Percentiles rank a stretch among this genome's conserved stretches.
Evolutionary conservation across 2,797 vertebrate genomes (phyloP).

Genomic region (Selene dorsalis): DNA sequence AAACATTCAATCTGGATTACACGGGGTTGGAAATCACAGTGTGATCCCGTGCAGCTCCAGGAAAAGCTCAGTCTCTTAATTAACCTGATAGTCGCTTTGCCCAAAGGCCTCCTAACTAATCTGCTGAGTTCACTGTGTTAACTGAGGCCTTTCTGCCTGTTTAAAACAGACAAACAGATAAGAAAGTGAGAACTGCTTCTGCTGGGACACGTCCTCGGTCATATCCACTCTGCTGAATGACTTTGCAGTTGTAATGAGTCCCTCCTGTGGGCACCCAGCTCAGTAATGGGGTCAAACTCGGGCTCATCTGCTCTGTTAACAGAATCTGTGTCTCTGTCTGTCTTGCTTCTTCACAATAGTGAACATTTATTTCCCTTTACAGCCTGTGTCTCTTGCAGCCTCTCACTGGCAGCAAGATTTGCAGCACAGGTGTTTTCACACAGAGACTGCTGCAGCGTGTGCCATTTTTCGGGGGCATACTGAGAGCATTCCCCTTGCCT

Average conservation of each 20-base stretch:
- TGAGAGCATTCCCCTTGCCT: constrained; percentile 48
- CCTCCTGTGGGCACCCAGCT: constrained; percentile 13
- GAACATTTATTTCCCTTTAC: constrained; percentile 24
- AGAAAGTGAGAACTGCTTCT: constrained; percentile 1
- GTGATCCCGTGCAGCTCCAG: constrained; percentile 44
- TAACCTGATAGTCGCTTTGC: constrained; percentile 48
- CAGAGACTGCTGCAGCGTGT: constrained; percentile 34
- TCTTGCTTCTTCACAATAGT: background rate
- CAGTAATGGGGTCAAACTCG: constrained; percentile 37
- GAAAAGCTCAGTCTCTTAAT: constrained; percentile 58
- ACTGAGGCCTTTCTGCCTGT: constrained; percentile 27
- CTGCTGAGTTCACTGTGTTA: constrained; percentile 43
- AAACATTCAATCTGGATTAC: constrained; percentile 62
- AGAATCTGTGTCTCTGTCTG: background rate
- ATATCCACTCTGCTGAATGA: constrained; percentile 29
- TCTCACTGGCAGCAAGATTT: constrained; percentile 30
- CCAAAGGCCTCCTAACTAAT: constrained; percentile 47
- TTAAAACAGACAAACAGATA: constrained; percentile 35
- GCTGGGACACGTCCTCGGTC: constrained; percentile 29
- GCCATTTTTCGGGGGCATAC: constrained; percentile 42
- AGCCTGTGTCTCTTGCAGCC: constrained; percentile 20
- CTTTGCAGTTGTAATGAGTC: constrained; percentile 35
- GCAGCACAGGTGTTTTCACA: constrained; percentile 56
- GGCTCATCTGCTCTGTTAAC: background rate
- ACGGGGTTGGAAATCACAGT: constrained; percentile 24